Percentiles rank a stretch among this genome's conserved stretches.
phyloP scores from a whole-genome alignment of 2,797 vertebrate species.

The Xenops minutus region DNA sequence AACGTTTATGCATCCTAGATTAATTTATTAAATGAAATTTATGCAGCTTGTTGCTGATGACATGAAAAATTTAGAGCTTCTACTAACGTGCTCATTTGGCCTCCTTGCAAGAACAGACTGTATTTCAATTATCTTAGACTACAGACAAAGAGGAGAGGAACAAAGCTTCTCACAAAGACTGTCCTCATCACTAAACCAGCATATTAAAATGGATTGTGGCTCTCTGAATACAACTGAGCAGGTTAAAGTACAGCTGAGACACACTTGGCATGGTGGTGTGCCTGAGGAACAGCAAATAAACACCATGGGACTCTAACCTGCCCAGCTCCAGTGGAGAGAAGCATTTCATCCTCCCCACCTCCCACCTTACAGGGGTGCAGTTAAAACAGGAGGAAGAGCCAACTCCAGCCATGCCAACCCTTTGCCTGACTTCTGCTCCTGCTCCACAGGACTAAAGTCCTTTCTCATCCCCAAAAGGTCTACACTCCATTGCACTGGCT shows the following conservation, averaged over 20 bases:
- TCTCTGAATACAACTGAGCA: not conserved
- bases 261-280: not conserved
- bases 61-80: slow-evolving; percentile 58
- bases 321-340: rapidly evolving
- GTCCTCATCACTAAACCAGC: not conserved
- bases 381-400: not conserved
- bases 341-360: not conserved
- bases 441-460: not conserved
- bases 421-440: not conserved
- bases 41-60: slow-evolving; percentile 62
- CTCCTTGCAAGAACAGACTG: slow-evolving; percentile 12
- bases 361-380: not conserved
- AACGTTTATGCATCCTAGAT: slow-evolving; percentile 42
- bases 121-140: slow-evolving; percentile 46
- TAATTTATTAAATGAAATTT: slow-evolving; percentile 63
- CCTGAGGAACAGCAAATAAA: not conserved
- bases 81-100: slow-evolving; percentile 27
- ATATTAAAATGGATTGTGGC: not conserved
- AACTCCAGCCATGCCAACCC: not conserved
- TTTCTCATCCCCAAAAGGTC: not conserved
- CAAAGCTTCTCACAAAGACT: slow-evolving; percentile 39
- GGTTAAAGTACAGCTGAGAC: not conserved
- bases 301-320: not conserved
- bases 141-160: slow-evolving; percentile 40
- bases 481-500: not conserved